Evolutionary conservation across 1,140 invertebrate genomes (phyloP), one percentile per base, ranked within the genome.

Genomic region (Pachypsylla venusta): DNA sequence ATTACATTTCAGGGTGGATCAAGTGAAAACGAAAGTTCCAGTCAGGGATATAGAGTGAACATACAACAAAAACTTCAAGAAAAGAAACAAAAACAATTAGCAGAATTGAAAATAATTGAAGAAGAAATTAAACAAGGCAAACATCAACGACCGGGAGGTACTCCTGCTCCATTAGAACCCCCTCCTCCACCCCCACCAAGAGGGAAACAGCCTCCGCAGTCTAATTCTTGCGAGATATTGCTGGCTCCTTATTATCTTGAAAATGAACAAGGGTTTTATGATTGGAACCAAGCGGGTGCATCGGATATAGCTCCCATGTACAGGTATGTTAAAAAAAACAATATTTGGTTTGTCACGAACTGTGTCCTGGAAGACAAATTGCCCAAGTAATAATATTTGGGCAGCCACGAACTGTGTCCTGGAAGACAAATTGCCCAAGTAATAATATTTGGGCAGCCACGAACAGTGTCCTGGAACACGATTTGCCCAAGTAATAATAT

Each of bases 121-220:
- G 86, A 90, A 66, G 88, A 91, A 70, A 90, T 91, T 27, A 87
- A 87, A 67, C 84, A 88, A 65, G 85, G 85, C 0, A 88, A 88
- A 68, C 80, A 76, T 16, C 73, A 77, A 19, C 78, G 5, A 66
- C 70, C 26, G 70, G 71, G 64, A 78, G 81, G 61, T 76, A 54
- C 26, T n/a, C 16, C 48, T 65, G 71, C 7, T 64, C 70, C 40
- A 66, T 70, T 25, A 61, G 68, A 40, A 63, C 69, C 57, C 53
- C 60, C 56, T 12, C 63, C 54, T 54, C 59, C 54, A 12, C 58
- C 61, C 7, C 61, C 12, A 66, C 69, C 57, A 60, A 67, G 59
- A 70, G 70, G 57, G 63, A 65, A 59, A 68, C 69, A 53, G 19
- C 57, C 7, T 48, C 67, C 73, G 73, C 68, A 70, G 74, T 68